phyloP scores from a whole-genome alignment of 2,797 vertebrate species.

The Jordanella pulchra region DNA sequence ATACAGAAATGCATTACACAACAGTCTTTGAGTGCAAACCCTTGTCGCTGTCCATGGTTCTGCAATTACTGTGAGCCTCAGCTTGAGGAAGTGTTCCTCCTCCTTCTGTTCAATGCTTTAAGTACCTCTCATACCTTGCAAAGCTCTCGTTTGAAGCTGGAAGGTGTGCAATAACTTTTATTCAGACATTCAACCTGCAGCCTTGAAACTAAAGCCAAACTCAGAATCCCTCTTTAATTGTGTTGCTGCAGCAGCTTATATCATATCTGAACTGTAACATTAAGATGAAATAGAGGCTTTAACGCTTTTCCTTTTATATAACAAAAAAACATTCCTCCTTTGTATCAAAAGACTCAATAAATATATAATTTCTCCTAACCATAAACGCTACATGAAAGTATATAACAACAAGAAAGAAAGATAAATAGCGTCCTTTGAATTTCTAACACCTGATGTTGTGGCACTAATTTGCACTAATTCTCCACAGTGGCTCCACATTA shows the following conservation, averaged over 20 bases:
- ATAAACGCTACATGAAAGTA: neutral
- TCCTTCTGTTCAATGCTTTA: neutral
- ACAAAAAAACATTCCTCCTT: neutral
- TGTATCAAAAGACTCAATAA: neutral
- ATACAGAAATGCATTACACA: slow-evolving; percentile 29
- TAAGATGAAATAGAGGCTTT: neutral
- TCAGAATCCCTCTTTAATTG: neutral
- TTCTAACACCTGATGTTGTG: neutral
- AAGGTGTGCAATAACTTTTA: neutral
- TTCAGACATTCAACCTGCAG: neutral
- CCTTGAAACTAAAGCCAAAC: neutral
- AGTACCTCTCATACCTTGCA: neutral
- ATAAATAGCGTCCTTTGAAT: neutral
- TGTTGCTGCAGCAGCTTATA: neutral
- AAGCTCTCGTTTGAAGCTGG: slow-evolving; percentile 7
- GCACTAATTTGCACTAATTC: slow-evolving; percentile 3
- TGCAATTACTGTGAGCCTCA: slow-evolving; percentile 48
- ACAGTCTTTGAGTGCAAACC: slow-evolving; percentile 32
- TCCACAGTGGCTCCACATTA: slow-evolving; percentile 4
- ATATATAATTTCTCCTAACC: neutral
- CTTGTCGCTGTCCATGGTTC: slow-evolving; percentile 52
- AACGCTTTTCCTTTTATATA: neutral
- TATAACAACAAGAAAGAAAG: neutral
- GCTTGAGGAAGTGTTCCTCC: slow-evolving; percentile 12
- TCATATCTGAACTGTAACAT: neutral